Conservation (phyloP, 2,888 invertebrate species). For the Drosophila putrida region DNA sequence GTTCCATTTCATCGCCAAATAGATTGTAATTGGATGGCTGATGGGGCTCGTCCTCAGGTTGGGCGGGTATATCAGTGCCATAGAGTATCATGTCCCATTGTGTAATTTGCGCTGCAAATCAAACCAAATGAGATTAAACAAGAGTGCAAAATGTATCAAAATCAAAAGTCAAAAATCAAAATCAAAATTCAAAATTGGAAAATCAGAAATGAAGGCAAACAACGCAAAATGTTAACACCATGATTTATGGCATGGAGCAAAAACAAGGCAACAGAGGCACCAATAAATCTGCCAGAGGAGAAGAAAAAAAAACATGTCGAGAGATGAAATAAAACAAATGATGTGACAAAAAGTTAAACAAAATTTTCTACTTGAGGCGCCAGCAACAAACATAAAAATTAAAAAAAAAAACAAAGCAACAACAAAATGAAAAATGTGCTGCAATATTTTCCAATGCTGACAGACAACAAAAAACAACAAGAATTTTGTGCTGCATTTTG, state of each 20-base stretch:
- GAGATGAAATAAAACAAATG: slow-evolving; percentile 56
- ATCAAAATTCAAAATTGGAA: slow-evolving; percentile 28
- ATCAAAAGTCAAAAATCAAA: slow-evolving; percentile 27
- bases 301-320: background rate
- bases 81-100: slow-evolving; percentile 94
- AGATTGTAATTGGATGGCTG: slow-evolving; percentile 66
- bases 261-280: slow-evolving; percentile 45
- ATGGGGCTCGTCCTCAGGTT: slow-evolving; percentile 85
- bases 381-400: slow-evolving; percentile 21
- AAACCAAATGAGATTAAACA: slow-evolving; percentile 36
- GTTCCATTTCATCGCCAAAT: slow-evolving; percentile 86
- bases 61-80: slow-evolving; percentile 90
- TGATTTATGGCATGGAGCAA: slow-evolving; percentile 54
- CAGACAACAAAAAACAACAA: slow-evolving; percentile 31
- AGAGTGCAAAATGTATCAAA: slow-evolving; percentile 6
- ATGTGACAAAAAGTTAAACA: slow-evolving; percentile 47
- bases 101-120: slow-evolving; percentile 87
- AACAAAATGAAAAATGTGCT: slow-evolving; percentile 62
- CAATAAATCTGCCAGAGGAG: slow-evolving; percentile 64
- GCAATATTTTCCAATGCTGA: slow-evolving; percentile 37
- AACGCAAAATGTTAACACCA: slow-evolving; percentile 43
- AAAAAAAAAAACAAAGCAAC: slow-evolving; percentile 30
- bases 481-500: slow-evolving; percentile 36
- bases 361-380: slow-evolving; percentile 28
- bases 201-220: slow-evolving; percentile 37